Conservation (phyloP, 1,140 invertebrate species). For the Armadillidium nasatum region DNA sequence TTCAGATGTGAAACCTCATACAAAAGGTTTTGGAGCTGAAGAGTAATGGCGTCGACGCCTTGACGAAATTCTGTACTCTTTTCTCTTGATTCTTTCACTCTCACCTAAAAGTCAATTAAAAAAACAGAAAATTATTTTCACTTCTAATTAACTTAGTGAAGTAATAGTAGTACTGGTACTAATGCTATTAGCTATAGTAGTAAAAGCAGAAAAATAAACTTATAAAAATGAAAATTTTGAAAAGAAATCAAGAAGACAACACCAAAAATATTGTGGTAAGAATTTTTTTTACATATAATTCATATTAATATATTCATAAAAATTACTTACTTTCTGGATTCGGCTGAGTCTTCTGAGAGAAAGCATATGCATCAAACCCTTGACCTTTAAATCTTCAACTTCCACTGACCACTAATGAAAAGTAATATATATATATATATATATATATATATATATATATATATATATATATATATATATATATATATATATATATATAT, state of each 20-base stretch:
- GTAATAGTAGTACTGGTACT: no score
- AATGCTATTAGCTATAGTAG: no score
- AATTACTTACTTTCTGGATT: constrained; percentile 35
- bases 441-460: no score
- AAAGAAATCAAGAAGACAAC: background rate
- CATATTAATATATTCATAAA: constrained; percentile 4
- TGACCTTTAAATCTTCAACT: constrained; percentile 31
- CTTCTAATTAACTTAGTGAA: background rate
- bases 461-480: no score
- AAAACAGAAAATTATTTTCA: background rate
- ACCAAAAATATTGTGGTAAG: background rate
- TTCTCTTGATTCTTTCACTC: constrained; percentile 40
- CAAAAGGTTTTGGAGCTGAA: constrained; percentile 88
- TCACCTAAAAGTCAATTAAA: constrained; percentile 27
- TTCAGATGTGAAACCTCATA: constrained; percentile 91
- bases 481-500: no score
- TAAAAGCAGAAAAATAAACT: no score
- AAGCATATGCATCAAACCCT: constrained; percentile 38
- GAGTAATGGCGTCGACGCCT: constrained; percentile 79
- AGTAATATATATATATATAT: no score
- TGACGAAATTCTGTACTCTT: constrained; percentile 63
- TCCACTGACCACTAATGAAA: constrained; percentile 34
- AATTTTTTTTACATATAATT: no score
- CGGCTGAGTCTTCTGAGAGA: constrained; percentile 34
- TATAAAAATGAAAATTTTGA: no score